phyloP scores from a whole-genome alignment of 2,113 vertebrate genomes.

The Uria aalge region DNA sequence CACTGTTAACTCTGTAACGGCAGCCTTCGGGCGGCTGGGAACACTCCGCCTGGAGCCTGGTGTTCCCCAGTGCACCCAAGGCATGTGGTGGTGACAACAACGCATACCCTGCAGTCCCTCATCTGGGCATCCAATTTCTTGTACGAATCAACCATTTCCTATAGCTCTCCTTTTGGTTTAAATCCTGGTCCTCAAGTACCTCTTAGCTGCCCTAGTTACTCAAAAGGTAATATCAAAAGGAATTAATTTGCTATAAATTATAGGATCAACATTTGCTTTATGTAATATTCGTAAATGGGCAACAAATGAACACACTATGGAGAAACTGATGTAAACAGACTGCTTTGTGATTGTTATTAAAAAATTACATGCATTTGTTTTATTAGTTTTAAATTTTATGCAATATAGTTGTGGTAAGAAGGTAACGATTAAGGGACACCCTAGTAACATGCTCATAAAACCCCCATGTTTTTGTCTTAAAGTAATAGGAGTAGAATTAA shows the following conservation, averaged over 20 bases:
- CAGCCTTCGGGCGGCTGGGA: background rate
- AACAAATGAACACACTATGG: rapidly evolving
- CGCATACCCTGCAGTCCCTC: background rate
- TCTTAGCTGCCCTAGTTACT: background rate
- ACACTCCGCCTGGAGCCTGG: rapidly evolving
- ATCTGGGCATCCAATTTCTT: background rate
- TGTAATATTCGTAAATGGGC: rapidly evolving
- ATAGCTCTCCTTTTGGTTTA: background rate
- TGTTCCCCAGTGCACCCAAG: background rate
- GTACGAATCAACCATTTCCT: background rate
- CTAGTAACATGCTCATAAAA: background rate
- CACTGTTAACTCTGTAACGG: background rate
- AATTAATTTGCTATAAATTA: background rate
- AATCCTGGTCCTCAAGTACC: background rate
- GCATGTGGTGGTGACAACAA: rapidly evolving
- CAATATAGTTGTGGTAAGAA: background rate
- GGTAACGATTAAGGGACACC: background rate
- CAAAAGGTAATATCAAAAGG: background rate
- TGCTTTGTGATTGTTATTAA: background rate
- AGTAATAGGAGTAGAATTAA: background rate
- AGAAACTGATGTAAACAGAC: background rate
- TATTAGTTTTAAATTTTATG: background rate
- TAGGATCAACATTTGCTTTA: background rate
- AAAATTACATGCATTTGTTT: background rate
- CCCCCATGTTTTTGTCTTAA: background rate